Evolutionary conservation across 2,797 vertebrate species (phyloP).

Genomic region (Callimico goeldii): DNA sequence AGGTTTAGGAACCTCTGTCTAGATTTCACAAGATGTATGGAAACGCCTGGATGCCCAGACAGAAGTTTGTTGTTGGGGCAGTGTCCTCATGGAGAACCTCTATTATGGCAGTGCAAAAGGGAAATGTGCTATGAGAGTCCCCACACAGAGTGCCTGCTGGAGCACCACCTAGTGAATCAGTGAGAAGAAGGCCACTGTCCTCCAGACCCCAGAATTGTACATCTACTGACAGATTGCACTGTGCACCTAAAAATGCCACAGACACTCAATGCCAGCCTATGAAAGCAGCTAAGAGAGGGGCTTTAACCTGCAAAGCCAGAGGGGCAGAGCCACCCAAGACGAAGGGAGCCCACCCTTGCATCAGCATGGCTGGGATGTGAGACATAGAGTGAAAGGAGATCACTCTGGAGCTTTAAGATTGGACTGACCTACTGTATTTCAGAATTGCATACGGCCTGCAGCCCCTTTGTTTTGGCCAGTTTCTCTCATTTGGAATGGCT

Average conservation of each 20-base stretch:
- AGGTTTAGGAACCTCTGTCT: neutral
- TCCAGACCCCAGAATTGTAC: neutral
- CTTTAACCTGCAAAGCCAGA: neutral
- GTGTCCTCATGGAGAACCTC: neutral
- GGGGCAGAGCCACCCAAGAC: neutral
- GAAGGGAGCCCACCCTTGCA: neutral
- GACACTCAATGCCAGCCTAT: neutral
- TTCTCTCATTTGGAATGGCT: neutral
- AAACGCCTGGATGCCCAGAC: neutral
- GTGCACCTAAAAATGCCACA: neutral
- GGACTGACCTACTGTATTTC: neutral
- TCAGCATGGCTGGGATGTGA: neutral
- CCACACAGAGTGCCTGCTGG: neutral
- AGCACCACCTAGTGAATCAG: neutral
- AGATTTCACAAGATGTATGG: neutral
- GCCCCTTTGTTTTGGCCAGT: neutral
- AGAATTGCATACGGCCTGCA: neutral
- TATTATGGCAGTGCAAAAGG: neutral
- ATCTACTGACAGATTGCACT: neutral
- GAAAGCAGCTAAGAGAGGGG: neutral
- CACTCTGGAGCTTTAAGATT: neutral
- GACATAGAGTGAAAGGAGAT: neutral
- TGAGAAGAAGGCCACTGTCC: neutral
- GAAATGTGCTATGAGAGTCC: neutral
- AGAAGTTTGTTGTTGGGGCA: neutral